Base-by-base conservation (phyloP, 2,888 invertebrate species). In the Apamea monoglypha region DNA sequence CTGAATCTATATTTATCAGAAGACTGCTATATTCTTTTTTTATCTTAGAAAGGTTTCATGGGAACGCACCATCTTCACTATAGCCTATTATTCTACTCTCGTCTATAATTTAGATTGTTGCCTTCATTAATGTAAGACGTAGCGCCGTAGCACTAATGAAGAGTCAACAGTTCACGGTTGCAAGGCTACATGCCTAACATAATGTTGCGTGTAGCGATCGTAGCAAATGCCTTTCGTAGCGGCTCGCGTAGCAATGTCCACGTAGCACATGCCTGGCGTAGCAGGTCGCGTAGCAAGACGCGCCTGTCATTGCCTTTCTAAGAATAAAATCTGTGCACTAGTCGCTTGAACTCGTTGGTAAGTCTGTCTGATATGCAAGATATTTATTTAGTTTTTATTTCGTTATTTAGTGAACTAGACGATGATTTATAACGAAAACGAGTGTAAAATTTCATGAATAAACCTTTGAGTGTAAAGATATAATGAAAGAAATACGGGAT, bases 221-320 rank as follows among this genome's bases (percentile, higher is more conserved):
- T 85, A 83, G 80, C 73, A 76, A 68, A 83, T 83, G 66, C 70
- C 66, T 83, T 18, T 67, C 83, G 76, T 80, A 83, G 85, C 70
- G 14, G 21, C n/a, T 40, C 47, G 40, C 66, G 80, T 85, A 86
- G 86, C 80, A 44, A 80, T 83, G 44, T 44, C 66, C 25, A 21
- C 74, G 79, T 83, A 85, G 84, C 84, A 82, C 70, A 82, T 82
- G 50, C 63, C 67, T 66, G 66, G 66, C 72, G 84, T 85, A 83
- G 80, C 53, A n/a, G 7, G 29, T n/a, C 29, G n/a, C 44, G 85
- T 86, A 79, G 80, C 76, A 25, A 50, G 25, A 3, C 29, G 4
- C n/a, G 21, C 14, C 44, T 40, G 53, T 18, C 56, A 25, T 63
- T 40, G 67, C 18, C 1, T 67, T 32, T 63, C 18, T 63, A 29